Evolutionary conservation across 2,113 vertebrate genomes (phyloP).

Genomic region (Thalassarche chlororhynchos): DNA sequence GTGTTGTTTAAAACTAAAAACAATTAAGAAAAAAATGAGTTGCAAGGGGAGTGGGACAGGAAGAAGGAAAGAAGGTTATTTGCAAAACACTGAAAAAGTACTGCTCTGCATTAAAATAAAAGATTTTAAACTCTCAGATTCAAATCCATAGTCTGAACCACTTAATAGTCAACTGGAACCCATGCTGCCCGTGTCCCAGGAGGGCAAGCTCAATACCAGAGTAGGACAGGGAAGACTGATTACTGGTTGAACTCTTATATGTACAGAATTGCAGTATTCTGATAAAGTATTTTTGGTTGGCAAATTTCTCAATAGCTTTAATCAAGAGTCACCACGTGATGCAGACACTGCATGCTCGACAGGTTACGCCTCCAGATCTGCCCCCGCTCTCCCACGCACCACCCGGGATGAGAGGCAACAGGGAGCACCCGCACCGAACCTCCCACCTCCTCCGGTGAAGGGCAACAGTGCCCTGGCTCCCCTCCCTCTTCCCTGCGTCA

Average conservation of each 20-base stretch:
- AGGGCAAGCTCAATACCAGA: not conserved
- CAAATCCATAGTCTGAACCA: not conserved
- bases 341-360: not conserved
- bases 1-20: not conserved
- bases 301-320: not conserved
- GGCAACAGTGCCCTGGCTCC: not conserved
- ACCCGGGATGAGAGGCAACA: not conserved
- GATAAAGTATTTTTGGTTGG: not conserved
- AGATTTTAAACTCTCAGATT: not conserved
- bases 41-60: not conserved
- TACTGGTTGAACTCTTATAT: not conserved
- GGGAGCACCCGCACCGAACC: not conserved
- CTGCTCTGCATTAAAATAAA: not conserved
- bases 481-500: not conserved
- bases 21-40: not conserved
- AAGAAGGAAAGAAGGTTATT: not conserved
- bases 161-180: not conserved
- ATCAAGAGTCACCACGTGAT: not conserved
- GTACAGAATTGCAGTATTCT: not conserved
- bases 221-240: not conserved
- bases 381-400: not conserved
- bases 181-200: accelerated
- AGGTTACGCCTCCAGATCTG: not conserved
- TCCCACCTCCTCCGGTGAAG: not conserved
- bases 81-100: not conserved